Percentiles rank a stretch among this genome's conserved stretches.
Conservation (phyloP, 2,113 vertebrate genomes). For the Phylloscopus trochilus region DNA sequence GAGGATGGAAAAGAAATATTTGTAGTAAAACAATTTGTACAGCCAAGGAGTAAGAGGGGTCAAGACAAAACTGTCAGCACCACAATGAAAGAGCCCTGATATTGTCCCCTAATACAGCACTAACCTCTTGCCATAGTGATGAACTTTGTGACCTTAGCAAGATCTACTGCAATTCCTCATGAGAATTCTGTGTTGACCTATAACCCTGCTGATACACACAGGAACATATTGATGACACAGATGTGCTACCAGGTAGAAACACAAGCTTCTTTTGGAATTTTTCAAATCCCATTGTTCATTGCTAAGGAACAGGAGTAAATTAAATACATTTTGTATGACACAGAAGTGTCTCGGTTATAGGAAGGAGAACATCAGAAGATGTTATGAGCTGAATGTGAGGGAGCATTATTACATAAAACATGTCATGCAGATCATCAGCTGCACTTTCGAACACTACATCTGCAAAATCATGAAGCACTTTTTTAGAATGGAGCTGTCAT, state of each 20-base stretch:
- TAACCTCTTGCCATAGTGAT: neutral
- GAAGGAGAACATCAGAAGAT: neutral
- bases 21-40: neutral
- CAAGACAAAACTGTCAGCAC: neutral
- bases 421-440: neutral
- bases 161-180: neutral
- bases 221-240: neutral
- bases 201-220: neutral
- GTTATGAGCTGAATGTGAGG: neutral
- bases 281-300: neutral
- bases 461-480: neutral
- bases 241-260: neutral
- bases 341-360: neutral
- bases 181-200: neutral
- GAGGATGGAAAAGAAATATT: neutral
- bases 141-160: neutral
- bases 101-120: neutral
- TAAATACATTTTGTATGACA: neutral
- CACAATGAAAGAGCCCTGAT: neutral
- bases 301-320: neutral
- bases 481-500: neutral
- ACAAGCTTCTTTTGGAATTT: neutral
- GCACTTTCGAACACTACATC: neutral
- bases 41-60: neutral
- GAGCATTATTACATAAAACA: neutral